These are phyloP conservation scores for Hippopotamus amphibius DNA, from an alignment of 2,113 vertebrate species.

Conservation along the genomic window DNA sequence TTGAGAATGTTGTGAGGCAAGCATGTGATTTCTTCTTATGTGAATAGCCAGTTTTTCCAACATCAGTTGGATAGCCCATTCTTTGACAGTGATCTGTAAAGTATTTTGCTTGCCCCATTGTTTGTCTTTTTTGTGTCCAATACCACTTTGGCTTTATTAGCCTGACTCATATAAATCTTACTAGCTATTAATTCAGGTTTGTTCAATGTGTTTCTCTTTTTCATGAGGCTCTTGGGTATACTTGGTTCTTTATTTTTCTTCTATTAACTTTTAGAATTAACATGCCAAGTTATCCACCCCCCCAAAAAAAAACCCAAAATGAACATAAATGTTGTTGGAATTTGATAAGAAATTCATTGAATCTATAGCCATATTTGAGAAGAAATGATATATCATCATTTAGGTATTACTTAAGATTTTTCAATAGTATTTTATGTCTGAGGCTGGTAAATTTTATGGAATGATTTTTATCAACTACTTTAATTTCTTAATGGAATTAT, in stretches of 20 bases:
- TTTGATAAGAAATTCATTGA: background rate
- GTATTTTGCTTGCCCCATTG: background rate
- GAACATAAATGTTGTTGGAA: background rate
- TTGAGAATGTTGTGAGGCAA: background rate
- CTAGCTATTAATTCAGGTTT: background rate
- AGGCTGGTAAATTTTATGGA: background rate
- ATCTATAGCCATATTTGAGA: background rate
- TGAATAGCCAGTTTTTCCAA: background rate
- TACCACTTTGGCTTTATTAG: background rate
- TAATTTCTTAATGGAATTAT: background rate
- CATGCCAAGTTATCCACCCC: background rate
- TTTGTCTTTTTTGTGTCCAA: background rate
- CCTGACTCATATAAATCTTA: background rate
- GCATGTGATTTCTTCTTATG: background rate
- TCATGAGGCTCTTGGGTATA: background rate
- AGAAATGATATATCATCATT: background rate
- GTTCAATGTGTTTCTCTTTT: background rate
- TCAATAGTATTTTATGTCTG: background rate
- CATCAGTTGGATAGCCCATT: too few species aligned
- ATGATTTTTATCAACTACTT: background rate
- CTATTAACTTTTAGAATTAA: background rate
- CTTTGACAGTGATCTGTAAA: background rate
- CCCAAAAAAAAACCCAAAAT: background rate
- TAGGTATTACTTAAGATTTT: background rate
- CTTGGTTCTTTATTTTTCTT: background rate